Conservation (phyloP, 2,797 vertebrate genomes). For the Crenichthys baileyi region DNA sequence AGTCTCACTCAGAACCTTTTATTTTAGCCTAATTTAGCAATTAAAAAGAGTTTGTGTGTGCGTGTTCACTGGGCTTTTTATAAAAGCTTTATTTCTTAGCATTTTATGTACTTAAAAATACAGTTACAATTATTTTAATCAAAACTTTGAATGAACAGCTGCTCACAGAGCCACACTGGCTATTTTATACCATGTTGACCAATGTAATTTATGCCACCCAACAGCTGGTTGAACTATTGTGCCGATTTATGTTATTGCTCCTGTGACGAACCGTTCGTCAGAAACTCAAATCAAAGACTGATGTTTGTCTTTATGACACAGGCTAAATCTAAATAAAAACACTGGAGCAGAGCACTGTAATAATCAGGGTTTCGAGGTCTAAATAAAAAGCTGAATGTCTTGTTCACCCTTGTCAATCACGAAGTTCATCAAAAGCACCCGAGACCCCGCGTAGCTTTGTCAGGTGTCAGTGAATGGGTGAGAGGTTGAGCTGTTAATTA, state of each 20-base stretch:
- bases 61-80: no score
- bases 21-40: no score
- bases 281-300: not conserved
- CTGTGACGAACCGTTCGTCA: not conserved
- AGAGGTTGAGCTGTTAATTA: slow-evolving; percentile 78
- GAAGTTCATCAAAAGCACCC: slow-evolving; percentile 33
- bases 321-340: slow-evolving; percentile 30
- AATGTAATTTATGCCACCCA: not conserved
- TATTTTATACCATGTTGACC: no score
- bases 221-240: slow-evolving; percentile 6
- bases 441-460: slow-evolving; percentile 30
- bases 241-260: slow-evolving; percentile 3
- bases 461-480: slow-evolving; percentile 46
- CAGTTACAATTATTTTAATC: no score
- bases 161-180: no score
- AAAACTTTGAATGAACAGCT: no score
- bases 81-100: no score
- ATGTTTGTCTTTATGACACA: slow-evolving; percentile 1
- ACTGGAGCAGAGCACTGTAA: slow-evolving; percentile 16
- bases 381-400: slow-evolving; percentile 26
- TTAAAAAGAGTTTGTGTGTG: no score
- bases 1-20: no score
- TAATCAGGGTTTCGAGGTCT: slow-evolving; percentile 23
- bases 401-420: slow-evolving; percentile 61
- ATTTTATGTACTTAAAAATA: no score